Evolutionary conservation across 2,113 vertebrate genomes (phyloP).

Genomic region (Hypocryptadius cinnamomeus): DNA sequence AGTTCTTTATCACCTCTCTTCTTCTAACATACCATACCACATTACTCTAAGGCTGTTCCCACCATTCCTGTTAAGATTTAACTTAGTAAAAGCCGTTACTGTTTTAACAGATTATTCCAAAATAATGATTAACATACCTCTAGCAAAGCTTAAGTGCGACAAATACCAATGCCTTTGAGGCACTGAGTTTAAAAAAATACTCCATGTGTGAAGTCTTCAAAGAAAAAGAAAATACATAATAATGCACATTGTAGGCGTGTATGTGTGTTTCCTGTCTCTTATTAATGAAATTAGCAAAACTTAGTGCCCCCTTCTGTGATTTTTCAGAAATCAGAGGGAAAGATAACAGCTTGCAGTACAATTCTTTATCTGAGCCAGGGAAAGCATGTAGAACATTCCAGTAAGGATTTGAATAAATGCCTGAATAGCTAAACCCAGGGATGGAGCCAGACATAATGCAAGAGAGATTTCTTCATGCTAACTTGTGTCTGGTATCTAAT

Average conservation of each 20-base stretch:
- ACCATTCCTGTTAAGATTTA: conserved; percentile 38
- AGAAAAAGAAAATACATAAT: neutral
- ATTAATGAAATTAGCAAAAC: neutral
- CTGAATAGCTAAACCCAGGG: neutral
- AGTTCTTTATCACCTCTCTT: neutral
- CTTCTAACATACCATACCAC: neutral
- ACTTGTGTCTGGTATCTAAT: neutral
- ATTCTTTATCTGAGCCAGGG: neutral
- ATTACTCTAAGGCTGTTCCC: neutral
- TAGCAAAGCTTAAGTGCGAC: neutral
- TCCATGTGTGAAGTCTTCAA: neutral
- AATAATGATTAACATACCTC: conserved; percentile 32
- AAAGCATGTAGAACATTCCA: neutral
- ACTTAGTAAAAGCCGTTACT: conserved; percentile 4
- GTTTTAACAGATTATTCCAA: neutral
- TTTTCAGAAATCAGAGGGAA: neutral
- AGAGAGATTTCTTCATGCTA: neutral
- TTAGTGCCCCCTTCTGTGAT: neutral
- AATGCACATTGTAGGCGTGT: neutral
- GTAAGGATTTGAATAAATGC: neutral
- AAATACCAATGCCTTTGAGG: neutral
- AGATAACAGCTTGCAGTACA: neutral
- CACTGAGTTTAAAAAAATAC: neutral
- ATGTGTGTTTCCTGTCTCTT: neutral
- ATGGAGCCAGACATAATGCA: neutral